A percentile compares a stretch with the other conserved stretches of the same genome.
Conservation (phyloP, 2,797 vertebrate genomes). For the Eulemur albifrons region DNA sequence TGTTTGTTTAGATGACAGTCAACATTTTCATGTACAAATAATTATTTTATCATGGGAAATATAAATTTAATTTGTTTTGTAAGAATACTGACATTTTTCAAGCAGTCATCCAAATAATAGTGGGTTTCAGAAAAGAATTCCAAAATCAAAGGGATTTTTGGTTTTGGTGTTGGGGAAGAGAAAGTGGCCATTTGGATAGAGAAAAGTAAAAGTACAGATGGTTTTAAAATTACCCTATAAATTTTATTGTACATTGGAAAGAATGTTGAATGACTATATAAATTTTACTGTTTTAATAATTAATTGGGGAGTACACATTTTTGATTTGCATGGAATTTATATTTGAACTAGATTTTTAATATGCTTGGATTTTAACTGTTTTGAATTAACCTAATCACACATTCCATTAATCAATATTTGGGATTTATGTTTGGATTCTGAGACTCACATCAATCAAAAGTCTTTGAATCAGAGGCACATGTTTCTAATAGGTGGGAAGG, state of each 20-base stretch:
- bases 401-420: neutral
- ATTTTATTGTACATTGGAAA: slow-evolving; percentile 56
- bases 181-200: neutral
- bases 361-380: slow-evolving; percentile 8
- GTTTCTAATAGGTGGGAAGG: neutral
- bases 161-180: neutral
- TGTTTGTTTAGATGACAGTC: neutral
- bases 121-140: slow-evolving; percentile 16
- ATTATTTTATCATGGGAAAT: neutral
- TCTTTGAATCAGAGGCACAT: neutral
- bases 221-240: slow-evolving; percentile 31
- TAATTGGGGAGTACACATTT: slow-evolving; percentile 1
- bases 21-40: slow-evolving; percentile 3
- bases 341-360: slow-evolving; percentile 3
- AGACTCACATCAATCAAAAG: neutral
- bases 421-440: slow-evolving; percentile 35
- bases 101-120: neutral
- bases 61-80: slow-evolving; percentile 8
- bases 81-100: neutral
- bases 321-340: slow-evolving; percentile 4
- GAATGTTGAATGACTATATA: slow-evolving; percentile 32
- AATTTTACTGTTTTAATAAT: slow-evolving; percentile 54
- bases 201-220: slow-evolving; percentile 29
- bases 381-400: neutral
- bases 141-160: neutral